Evolutionary conservation across 2,888 invertebrate genomes (phyloP), one percentile per base, ranked within the genome.

Genomic region (Dryocosmus kuriphilus): DNA sequence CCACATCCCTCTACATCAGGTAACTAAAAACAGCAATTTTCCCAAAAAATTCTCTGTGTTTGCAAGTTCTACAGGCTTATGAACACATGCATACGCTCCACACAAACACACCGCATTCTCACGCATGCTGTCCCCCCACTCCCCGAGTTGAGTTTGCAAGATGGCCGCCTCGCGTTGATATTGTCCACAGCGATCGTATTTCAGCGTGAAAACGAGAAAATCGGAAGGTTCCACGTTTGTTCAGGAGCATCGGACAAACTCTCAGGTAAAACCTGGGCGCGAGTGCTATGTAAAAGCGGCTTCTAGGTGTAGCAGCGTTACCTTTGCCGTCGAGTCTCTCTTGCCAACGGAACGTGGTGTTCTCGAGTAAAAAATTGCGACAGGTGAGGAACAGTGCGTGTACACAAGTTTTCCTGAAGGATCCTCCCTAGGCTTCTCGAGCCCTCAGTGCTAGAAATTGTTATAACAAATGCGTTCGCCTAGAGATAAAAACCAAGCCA

Each of bases 161-260:
- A 91, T 91, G 91, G 91, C 91, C 89, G 91, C 90, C 89, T 87
- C 87, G 87, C 89, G 91, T 90, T 90, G 90, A 89, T 89, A 90
- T 89, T 86, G 89, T 89, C 84, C 83, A 85, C 82, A 86, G 83
- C 84, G 85, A 88, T 86, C 86, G 86, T 87, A 85, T 86, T 85
- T 84, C 86, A 86, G 85, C 86, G 88, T 89, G 87, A 89, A 83
- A 79, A 81, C 80, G 85, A 80, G 83, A 84, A 81, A 77, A 82
- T 79, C 81, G 85, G 85, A 83, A 81, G 76, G 78, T 82, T 73
- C 74, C 76, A 32, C 65, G 78, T 38, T 74, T 75, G n/a, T 74
- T 27, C 16, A 65, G 19, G 65, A 61, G 51, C 46, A 46, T 60
- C 62, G 73, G 24, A 71, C 41, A 71, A 71, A 30, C 61, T 41